These are phyloP conservation scores for Anorthoa munda DNA, from an alignment of 2,888 invertebrate species.

Conservation along the genomic window DNA sequence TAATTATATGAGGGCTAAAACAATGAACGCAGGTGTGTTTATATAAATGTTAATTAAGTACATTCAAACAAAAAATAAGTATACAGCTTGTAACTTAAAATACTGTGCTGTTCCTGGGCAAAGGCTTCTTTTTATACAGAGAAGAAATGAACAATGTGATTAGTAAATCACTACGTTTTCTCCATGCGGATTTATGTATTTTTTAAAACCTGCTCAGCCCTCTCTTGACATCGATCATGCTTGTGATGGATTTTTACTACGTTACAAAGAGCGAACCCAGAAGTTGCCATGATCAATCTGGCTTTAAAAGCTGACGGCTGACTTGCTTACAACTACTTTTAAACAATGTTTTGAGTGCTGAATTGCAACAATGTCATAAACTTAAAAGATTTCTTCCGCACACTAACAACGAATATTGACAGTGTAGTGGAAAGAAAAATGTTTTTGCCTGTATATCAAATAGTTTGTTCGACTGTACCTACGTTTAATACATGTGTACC, in stretches of 20 bases:
- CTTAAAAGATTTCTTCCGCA: background rate
- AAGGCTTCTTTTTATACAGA: background rate
- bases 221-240: no score
- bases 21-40: conserved; percentile 45
- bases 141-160: background rate
- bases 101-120: background rate
- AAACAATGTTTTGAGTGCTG: no score
- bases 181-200: no score
- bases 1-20: conserved; percentile 26
- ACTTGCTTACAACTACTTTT: no score
- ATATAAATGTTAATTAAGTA: conserved; percentile 23
- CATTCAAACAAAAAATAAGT: conserved; percentile 2
- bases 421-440: background rate
- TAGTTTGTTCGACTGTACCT: conserved; percentile 9
- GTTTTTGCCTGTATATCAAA: background rate
- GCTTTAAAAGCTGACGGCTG: no score
- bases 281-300: no score
- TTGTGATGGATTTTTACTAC: no score
- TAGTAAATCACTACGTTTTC: no score
- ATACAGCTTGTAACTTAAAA: background rate
- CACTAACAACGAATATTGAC: background rate
- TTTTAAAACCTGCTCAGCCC: no score
- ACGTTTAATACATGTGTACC: conserved; percentile 9
- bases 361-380: background rate
- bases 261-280: no score